phyloP scores from a whole-genome alignment of 1,140 invertebrate species.

The Arion vulgaris region DNA sequence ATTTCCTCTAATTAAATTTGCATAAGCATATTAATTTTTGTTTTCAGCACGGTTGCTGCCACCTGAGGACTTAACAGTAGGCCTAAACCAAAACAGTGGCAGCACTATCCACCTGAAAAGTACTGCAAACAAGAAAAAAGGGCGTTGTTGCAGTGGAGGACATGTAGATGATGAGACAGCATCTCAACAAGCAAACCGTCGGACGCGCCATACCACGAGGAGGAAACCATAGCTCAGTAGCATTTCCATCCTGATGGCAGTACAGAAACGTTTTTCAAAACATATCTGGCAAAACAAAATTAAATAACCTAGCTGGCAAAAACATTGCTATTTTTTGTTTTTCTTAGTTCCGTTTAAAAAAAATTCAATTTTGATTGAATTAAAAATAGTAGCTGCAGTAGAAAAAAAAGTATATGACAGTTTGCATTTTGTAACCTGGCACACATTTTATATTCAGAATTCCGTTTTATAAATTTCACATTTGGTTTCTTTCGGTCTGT shows the following conservation, averaged over 20 bases:
- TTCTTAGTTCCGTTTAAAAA: too few relatives aligned
- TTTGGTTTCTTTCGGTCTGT: too few relatives aligned
- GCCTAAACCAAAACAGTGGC: neutral
- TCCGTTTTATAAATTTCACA: too few relatives aligned
- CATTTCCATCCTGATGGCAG: slow-evolving; percentile 20
- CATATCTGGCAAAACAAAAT: neutral
- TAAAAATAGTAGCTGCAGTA: too few relatives aligned
- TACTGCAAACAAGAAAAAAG: neutral
- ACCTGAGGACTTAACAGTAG: slow-evolving; percentile 5
- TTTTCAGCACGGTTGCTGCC: slow-evolving; percentile 28
- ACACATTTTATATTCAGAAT: too few relatives aligned
- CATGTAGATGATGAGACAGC: neutral
- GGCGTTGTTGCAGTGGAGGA: slow-evolving; percentile 20
- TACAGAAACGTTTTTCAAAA: neutral
- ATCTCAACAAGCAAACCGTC: neutral
- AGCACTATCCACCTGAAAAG: slow-evolving; percentile 15
- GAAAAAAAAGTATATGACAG: too few relatives aligned
- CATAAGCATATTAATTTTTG: neutral
- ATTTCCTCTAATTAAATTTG: too few relatives aligned
- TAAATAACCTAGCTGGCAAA: neutral
- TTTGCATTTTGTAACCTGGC: too few relatives aligned
- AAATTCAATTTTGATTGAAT: too few relatives aligned
- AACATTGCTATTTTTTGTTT: too few relatives aligned
- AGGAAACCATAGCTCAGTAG: neutral
- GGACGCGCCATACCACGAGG: neutral